These are phyloP conservation scores for Microctenopoma steveboyesi DNA, from an alignment of 2,797 vertebrate species.

Conservation along the genomic window DNA sequence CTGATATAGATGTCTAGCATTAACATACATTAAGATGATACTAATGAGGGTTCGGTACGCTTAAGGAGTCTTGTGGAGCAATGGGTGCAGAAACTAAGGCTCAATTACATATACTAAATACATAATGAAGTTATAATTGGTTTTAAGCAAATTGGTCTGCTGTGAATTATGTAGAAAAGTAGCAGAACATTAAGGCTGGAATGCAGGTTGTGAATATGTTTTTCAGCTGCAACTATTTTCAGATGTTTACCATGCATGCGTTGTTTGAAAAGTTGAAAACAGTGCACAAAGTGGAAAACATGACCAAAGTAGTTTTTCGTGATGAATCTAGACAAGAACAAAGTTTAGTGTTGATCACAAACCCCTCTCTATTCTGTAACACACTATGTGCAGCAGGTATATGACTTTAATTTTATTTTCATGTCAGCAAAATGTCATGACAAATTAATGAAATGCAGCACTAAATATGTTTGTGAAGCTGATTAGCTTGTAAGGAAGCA, in stretches of 20 bases:
- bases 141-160: constrained; percentile 66
- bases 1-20: not conserved
- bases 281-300: constrained; percentile 41
- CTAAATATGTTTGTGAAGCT: constrained; percentile 19
- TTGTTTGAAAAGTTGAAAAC: constrained; percentile 58
- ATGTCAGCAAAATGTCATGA: constrained; percentile 9
- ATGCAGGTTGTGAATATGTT: constrained; percentile 67
- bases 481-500: constrained; percentile 33
- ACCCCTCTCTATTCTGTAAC: constrained; percentile 6
- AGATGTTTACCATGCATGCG: constrained; percentile 67
- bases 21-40: constrained; percentile 1
- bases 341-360: not conserved
- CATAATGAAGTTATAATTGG: constrained; percentile 41
- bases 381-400: not conserved
- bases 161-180: constrained; percentile 66
- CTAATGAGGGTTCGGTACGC: constrained; percentile 30
- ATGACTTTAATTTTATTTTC: not conserved
- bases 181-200: constrained; percentile 64
- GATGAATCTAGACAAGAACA: constrained; percentile 26
- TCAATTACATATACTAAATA: constrained; percentile 49
- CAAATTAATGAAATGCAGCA: constrained; percentile 5
- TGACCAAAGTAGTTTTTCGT: constrained; percentile 21
- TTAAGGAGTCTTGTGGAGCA: constrained; percentile 16
- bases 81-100: constrained; percentile 11
- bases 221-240: constrained; percentile 68